Evolutionary conservation across 2,797 vertebrate species (phyloP), one percentile per base, ranked within the genome.

Genomic region (Buphagus erythrorhynchus): DNA sequence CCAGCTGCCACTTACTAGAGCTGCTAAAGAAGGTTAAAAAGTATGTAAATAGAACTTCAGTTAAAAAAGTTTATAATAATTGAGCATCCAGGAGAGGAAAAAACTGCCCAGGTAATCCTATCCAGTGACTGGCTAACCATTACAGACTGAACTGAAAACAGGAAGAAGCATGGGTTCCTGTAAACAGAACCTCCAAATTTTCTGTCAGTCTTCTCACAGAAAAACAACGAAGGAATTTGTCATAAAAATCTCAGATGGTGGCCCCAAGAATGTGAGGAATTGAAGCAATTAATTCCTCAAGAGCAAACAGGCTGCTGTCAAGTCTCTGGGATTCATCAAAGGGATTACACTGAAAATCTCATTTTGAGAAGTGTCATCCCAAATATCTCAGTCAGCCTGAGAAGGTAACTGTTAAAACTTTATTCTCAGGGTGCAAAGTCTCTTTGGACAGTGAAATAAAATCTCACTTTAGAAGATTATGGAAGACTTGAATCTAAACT

Each of bases 51-150:
- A 91, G 87, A 73, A 86, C 46, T 86, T 55, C 49, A 38, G 62
- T 74, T 86, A 38, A 45, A 90, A 90, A 86, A 46, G 58, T 78
- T 81, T 16, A 26, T 84, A 78, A 48, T 15, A 73, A 75, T 40
- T 49, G 89, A 86, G 75, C 66, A 69, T 68, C 69, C 66, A 78
- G 58, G 36, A 74, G 33, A 71, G 58, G 43, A 40, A 52, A 82
- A 91, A 85, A 35, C 16, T 15, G 15, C 51, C 40, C 82, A 90
- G 80, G 82, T 92, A 84, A 88, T 92, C 52, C 86, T 72, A 90
- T 77, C 90, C 88, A 96, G 82, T 83, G 81, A 91, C 62, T 69
- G 69, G 89, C 85, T 72, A 96, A 94, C 33, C 5, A 45, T 69
- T 68, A 75, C 31, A 74, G 72, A 55, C 65, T 67, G 72, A 94